phyloP scores from a whole-genome alignment of 2,888 invertebrate species.

The Ctenicera cuprea region DNA sequence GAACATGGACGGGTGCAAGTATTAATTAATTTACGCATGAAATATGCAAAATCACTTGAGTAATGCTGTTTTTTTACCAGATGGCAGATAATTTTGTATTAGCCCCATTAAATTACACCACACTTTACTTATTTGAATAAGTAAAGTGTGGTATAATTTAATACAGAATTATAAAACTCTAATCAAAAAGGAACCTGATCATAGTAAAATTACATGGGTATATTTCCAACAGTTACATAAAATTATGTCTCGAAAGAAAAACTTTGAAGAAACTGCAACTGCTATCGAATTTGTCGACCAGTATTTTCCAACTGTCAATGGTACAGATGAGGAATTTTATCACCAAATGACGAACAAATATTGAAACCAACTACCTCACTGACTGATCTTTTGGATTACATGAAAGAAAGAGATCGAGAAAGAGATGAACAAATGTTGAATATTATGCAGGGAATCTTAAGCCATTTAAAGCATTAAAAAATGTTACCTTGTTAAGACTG shows the following conservation, averaged over 20 bases:
- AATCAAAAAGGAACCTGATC: conserved; percentile 55
- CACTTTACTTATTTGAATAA: no score
- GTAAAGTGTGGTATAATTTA: conserved; percentile 63
- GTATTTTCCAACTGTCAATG: not conserved
- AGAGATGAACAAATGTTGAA: conserved; percentile 42
- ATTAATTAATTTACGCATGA: conserved; percentile 63
- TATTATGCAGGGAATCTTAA: conserved; percentile 21
- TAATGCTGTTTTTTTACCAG: no score
- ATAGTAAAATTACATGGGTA: conserved; percentile 59
- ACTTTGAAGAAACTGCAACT: not conserved
- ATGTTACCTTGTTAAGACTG: no score
- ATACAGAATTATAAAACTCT: conserved; percentile 60
- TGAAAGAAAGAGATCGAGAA: conserved; percentile 43
- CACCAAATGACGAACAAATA: not conserved
- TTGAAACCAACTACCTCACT: conserved; percentile 2
- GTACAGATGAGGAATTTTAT: not conserved
- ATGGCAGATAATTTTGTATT: no score
- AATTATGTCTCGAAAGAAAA: conserved; percentile 53
- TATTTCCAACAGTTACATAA: conserved; percentile 61
- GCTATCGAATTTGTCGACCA: not conserved
- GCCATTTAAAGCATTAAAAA: conserved; percentile 3
- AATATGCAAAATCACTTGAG: conserved; percentile 61
- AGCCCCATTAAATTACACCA: no score
- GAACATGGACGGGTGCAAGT: conserved; percentile 63
- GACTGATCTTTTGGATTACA: conserved; percentile 43